Percentiles rank a stretch among this genome's conserved stretches.
These are phyloP conservation scores for Steatornis caripensis DNA, from an alignment of 2,113 vertebrate genomes.

Conservation along the genomic window DNA sequence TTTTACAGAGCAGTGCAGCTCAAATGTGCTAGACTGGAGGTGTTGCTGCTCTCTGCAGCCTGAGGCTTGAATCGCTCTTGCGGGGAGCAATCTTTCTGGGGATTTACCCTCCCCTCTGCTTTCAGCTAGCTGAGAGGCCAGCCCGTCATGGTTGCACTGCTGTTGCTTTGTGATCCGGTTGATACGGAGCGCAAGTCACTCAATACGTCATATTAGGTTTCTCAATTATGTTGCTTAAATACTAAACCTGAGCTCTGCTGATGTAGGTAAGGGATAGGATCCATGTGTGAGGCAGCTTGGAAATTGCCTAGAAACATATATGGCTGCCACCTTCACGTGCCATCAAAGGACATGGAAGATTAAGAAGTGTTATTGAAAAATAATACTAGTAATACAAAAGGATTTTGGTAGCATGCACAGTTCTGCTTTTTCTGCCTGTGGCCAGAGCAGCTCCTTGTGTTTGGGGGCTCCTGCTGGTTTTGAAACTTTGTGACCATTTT, in stretches of 20 bases:
- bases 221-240: conserved; percentile 11
- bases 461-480: not conserved
- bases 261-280: not conserved
- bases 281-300: not conserved
- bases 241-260: conserved; percentile 36
- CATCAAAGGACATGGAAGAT: not conserved
- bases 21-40: not conserved
- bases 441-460: not conserved
- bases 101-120: not conserved
- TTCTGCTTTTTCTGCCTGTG: not conserved
- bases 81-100: not conserved
- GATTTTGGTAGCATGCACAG: not conserved
- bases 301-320: not conserved
- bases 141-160: rapidly evolving
- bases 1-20: rapidly evolving
- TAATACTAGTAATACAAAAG: not conserved
- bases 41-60: not conserved
- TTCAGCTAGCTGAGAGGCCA: not conserved
- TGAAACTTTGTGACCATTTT: not conserved
- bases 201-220: not conserved
- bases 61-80: not conserved
- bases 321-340: not conserved
- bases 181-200: not conserved
- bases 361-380: not conserved
- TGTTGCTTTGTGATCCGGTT: not conserved